Evolutionary conservation across 2,113 vertebrate species (phyloP).

Genomic region (Otolemur garnettii): DNA sequence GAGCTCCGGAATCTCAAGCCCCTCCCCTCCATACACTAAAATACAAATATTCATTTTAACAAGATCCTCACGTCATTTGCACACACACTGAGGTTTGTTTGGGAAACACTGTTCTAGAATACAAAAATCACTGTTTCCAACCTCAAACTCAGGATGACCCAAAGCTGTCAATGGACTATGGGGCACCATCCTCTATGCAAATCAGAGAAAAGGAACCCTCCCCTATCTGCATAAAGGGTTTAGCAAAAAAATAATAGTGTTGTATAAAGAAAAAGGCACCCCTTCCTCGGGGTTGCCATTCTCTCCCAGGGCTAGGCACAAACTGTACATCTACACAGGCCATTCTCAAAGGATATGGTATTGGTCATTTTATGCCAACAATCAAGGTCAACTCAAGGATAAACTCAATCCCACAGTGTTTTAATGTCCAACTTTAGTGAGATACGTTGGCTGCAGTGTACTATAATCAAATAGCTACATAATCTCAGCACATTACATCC

Average conservation of each 20-base stretch:
- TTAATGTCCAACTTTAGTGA: background rate
- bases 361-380: background rate
- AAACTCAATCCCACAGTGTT: background rate
- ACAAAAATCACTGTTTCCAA: background rate
- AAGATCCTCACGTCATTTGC: background rate
- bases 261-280: background rate
- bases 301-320: background rate
- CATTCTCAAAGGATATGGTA: background rate
- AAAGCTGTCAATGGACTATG: background rate
- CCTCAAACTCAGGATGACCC: background rate
- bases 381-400: background rate
- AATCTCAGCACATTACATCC: background rate
- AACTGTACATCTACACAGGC: background rate
- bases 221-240: background rate
- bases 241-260: background rate
- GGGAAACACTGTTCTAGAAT: background rate
- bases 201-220: background rate
- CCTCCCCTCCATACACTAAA: background rate
- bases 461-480: background rate
- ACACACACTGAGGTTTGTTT: background rate
- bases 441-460: background rate
- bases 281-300: background rate
- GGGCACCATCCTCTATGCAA: background rate
- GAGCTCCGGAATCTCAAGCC: background rate
- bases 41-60: background rate